phyloP scores from a whole-genome alignment of 2,113 vertebrate genomes.

The Pterocles burchelli region DNA sequence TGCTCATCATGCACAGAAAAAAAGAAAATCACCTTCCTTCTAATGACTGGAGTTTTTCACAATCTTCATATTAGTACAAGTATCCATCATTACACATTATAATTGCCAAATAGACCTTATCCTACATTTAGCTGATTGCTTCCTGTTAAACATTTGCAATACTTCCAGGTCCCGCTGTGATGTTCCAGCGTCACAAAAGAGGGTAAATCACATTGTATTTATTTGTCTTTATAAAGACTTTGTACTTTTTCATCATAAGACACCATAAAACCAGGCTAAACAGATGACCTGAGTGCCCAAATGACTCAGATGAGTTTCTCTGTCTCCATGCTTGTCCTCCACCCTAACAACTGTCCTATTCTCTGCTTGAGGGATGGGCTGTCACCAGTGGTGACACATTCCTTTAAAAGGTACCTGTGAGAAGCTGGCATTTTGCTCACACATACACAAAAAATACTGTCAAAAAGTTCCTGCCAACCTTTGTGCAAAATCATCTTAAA shows the following conservation, averaged over 20 bases:
- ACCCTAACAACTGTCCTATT: accelerated
- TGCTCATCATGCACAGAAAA: not conserved
- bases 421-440: not conserved
- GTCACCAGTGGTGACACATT: accelerated
- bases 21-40: not conserved
- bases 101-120: conserved; percentile 7
- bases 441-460: not conserved
- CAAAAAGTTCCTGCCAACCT: not conserved
- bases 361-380: not conserved
- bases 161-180: conserved; percentile 21
- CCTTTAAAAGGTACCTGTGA: not conserved
- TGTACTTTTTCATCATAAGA: not conserved
- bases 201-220: not conserved
- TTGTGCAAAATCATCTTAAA: not conserved
- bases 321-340: accelerated
- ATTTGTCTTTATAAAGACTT: not conserved
- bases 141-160: conserved; percentile 24
- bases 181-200: not conserved
- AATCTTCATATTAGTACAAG: conserved; percentile 18
- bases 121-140: conserved; percentile 26
- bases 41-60: not conserved
- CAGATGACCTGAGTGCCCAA: not conserved
- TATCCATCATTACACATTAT: not conserved
- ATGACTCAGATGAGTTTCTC: accelerated
- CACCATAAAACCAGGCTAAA: not conserved